These are phyloP conservation scores for Melieria picta DNA, from an alignment of 2,888 invertebrate genomes.

Conservation along the genomic window DNA sequence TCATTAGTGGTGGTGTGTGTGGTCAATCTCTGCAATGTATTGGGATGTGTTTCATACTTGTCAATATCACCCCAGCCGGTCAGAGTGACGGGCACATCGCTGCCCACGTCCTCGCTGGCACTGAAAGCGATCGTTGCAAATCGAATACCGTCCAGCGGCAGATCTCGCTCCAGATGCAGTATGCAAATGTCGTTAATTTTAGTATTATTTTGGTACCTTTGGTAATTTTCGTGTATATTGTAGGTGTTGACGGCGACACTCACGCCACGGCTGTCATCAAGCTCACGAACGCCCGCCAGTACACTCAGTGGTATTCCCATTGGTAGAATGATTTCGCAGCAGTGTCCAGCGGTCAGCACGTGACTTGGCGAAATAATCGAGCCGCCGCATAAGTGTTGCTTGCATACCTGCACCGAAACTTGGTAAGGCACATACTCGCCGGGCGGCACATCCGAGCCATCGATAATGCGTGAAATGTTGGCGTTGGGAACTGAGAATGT, in stretches of 20 bases:
- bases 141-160: conserved; percentile 53
- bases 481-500: not conserved
- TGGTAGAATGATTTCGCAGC: too few species aligned
- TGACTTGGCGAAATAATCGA: conserved; percentile 59
- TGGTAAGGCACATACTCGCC: conserved; percentile 60
- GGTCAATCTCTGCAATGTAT: too few species aligned
- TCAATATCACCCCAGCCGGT: conserved; percentile 63
- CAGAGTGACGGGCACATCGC: conserved; percentile 53
- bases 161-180: conserved; percentile 57
- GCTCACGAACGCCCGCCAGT: conserved; percentile 55
- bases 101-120: conserved; percentile 52
- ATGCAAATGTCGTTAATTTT: conserved; percentile 63
- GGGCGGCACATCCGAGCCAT: conserved; percentile 54
- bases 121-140: conserved; percentile 65
- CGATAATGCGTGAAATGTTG: conserved; percentile 54
- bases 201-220: too few species aligned
- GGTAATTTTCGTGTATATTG: conserved; percentile 61
- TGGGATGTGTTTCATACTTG: too few species aligned
- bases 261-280: conserved; percentile 51
- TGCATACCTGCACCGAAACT: conserved; percentile 56
- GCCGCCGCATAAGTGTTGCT: conserved; percentile 63
- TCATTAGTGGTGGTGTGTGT: too few species aligned
- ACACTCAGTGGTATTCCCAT: conserved; percentile 56
- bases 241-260: conserved; percentile 56
- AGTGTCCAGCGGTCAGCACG: conserved; percentile 64